Conservation (phyloP, 2,888 invertebrate species). For the Callyntrura sp. region DNA sequence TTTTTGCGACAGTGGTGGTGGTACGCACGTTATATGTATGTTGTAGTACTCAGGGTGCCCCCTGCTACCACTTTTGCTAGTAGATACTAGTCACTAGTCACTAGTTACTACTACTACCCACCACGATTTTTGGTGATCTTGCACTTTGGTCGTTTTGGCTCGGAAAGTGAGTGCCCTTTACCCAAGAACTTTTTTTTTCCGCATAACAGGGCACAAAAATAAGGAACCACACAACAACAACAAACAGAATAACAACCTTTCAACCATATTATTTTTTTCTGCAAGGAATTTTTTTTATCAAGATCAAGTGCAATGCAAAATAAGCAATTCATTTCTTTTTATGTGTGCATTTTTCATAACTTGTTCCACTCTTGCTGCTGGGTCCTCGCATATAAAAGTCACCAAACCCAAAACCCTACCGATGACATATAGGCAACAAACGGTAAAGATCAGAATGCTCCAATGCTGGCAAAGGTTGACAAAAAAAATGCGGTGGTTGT, state of each 20-base stretch:
- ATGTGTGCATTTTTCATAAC: slow-evolving; percentile 40
- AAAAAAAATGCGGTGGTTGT: no score
- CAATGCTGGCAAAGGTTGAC: slow-evolving; percentile 13
- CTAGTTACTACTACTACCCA: no score
- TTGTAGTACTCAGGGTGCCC: no score
- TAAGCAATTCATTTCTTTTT: slow-evolving; percentile 26
- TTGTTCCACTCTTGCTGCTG: background rate
- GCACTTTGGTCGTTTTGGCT: background rate
- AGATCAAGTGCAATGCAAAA: slow-evolving; percentile 59
- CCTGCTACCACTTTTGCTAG: no score
- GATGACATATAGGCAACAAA: background rate
- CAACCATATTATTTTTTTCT: slow-evolving; percentile 8
- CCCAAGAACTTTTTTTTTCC: background rate
- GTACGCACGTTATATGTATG: no score
- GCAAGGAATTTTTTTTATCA: slow-evolving; percentile 58
- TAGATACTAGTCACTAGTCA: no score
- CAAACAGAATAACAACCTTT: background rate
- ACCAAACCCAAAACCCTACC: no score
- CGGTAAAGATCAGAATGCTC: background rate
- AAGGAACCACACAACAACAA: slow-evolving; percentile 12
- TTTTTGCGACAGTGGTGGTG: no score
- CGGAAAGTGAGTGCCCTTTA: no score
- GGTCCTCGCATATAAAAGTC: background rate
- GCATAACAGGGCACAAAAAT: background rate
- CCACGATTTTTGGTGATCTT: background rate